Evolutionary conservation across 2,797 vertebrate species (phyloP).

Genomic region (Xyrichtys novacula): DNA sequence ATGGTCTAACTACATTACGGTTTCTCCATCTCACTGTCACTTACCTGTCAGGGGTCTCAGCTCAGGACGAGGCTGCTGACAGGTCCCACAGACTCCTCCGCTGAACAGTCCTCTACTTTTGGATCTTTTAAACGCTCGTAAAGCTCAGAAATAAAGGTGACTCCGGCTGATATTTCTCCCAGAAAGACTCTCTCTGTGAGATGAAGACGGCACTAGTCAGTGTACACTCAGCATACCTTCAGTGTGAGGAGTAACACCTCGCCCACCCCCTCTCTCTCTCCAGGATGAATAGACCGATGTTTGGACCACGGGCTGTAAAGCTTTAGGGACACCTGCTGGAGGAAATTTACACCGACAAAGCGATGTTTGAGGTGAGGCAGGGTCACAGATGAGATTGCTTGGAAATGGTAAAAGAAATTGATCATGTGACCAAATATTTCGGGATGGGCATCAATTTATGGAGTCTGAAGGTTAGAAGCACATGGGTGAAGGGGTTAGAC

Average conservation of each 20-base stretch:
- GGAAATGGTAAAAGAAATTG: too few species aligned
- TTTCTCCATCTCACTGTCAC: neutral
- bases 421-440: too few species aligned
- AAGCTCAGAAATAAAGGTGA: neutral
- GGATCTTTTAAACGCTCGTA: too few species aligned
- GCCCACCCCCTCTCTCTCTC: neutral
- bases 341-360: too few species aligned
- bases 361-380: too few species aligned
- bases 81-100: neutral
- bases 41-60: slow-evolving; percentile 39
- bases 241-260: neutral
- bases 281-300: slow-evolving; percentile 5
- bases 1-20: neutral
- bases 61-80: slow-evolving; percentile 6
- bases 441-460: too few species aligned
- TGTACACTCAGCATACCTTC: fast-evolving
- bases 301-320: neutral
- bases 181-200: neutral
- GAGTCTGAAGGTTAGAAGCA: too few species aligned
- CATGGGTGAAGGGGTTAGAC: too few species aligned
- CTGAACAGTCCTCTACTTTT: neutral
- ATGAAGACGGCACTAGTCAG: neutral
- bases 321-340: slow-evolving; percentile 55
- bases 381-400: too few species aligned
- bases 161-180: neutral